These are phyloP conservation scores for Peromyscus polionotus DNA, from an alignment of 2,113 vertebrate species.

Conservation along the genomic window DNA sequence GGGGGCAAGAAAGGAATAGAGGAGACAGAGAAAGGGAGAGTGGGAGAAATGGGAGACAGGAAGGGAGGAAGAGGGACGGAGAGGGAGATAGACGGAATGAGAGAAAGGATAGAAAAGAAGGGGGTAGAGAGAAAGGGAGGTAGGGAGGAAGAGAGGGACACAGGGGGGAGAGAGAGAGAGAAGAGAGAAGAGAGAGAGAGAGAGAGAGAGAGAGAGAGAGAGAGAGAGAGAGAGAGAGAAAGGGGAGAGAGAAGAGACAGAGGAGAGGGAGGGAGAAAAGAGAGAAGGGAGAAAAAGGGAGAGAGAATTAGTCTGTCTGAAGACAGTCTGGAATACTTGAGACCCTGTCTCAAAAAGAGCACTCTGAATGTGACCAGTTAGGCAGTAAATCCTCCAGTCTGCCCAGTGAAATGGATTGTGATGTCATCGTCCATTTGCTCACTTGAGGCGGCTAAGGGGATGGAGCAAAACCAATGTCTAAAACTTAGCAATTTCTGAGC, in stretches of 20 bases:
- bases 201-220: background rate
- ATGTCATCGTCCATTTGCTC: background rate
- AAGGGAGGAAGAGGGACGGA: background rate
- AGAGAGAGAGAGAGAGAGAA: background rate
- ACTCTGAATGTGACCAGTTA: background rate
- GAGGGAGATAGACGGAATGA: no score
- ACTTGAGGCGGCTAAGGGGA: background rate
- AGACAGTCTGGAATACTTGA: background rate
- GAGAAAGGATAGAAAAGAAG: no score
- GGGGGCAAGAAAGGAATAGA: background rate
- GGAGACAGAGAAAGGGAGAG: background rate
- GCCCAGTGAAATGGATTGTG: background rate
- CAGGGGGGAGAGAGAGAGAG: no score
- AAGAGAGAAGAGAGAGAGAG: background rate
- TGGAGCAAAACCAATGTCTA: background rate
- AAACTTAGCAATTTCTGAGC: background rate
- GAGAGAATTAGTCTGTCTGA: background rate
- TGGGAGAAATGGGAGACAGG: background rate
- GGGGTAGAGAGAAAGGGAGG: background rate
- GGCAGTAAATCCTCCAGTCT: background rate
- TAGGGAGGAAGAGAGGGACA: background rate
- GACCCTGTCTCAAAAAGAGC: background rate
- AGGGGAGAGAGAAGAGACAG: no score
- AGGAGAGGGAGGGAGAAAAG: background rate
- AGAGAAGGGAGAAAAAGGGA: background rate